Percentiles rank a stretch among this genome's conserved stretches.
These are phyloP conservation scores for Dipus sagitta DNA, from an alignment of 2,797 vertebrate species.

Conservation along the genomic window DNA sequence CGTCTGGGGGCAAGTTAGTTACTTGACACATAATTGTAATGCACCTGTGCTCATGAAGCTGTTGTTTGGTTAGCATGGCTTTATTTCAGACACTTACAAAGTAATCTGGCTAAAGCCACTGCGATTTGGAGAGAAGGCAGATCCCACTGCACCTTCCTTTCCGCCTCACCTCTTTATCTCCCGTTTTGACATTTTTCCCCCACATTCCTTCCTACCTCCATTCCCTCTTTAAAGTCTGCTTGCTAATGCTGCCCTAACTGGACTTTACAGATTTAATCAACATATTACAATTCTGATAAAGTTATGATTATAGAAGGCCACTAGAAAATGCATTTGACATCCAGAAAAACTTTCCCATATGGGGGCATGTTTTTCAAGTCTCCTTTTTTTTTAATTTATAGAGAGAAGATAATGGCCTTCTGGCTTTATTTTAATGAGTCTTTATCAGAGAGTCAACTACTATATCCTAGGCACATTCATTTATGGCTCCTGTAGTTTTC, in stretches of 20 bases:
- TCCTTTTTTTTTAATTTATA: constrained; percentile 14
- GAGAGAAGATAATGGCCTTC: constrained; percentile 43
- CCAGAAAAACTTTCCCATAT: constrained; percentile 37
- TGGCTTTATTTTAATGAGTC: constrained; percentile 35
- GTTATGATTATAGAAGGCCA: neutral
- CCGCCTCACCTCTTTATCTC: neutral
- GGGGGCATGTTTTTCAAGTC: neutral
- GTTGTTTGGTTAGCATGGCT: neutral
- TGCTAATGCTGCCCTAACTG: neutral
- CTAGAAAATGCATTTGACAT: neutral
- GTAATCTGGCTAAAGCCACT: neutral
- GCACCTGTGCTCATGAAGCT: neutral
- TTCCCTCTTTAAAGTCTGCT: neutral
- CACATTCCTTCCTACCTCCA: too few relatives aligned
- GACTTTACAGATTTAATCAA: neutral
- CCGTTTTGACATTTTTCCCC: neutral
- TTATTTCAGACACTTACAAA: neutral
- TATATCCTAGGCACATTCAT: constrained; percentile 44
- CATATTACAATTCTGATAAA: neutral
- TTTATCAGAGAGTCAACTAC: constrained; percentile 21
- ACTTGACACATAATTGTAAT: neutral
- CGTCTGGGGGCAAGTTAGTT: constrained; percentile 21
- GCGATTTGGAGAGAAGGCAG: neutral
- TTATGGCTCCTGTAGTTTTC: constrained; percentile 43
- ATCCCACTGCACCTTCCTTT: neutral